Evolutionary conservation across 2,888 invertebrate species (phyloP), one percentile per base, ranked within the genome.

Genomic region (Cryptocephalus primarius): DNA sequence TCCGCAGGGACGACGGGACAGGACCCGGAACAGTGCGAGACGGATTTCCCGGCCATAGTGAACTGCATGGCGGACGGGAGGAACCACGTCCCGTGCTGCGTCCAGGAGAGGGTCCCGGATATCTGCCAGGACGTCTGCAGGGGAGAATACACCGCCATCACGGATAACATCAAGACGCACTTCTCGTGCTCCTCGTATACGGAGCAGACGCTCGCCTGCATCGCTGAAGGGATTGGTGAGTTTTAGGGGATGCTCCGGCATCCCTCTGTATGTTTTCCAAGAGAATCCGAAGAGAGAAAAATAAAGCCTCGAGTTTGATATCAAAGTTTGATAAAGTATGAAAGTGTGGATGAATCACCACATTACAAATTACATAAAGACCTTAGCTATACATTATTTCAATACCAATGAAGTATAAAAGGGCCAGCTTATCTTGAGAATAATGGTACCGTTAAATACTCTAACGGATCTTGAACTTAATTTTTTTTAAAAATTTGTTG

Each of bases 1-100:
- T 44, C 85, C 45, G 79, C 82, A 62, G 87, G 87, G 11, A 79
- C 76, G 41, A 87, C 88, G 0, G 86, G 86, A 3, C 82, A 85
- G 60, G 86, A 87, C 60, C 86, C 88, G 0, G 86, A 87, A 65
- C 77, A 81, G 13, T 90, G 89, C 61, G 88, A 89, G 66, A 74
- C 75, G 13, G 87, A 88, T 63, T 87, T 90, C 62, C 85, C 87
- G 0, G 74, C 78, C 46, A 88, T 90, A 56, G 88, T 89, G 36
- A 77, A 78, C 42, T 84, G 83, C 61, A 83, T 83, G 83, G 79
- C 82, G 54, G 88, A 89, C 66, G 86, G 88, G 0, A 76, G 88
- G 12, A 88, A 90, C 70, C 89, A 89, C 71, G 83, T 87, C 32
- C 88, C 88, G 0, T 89, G 89, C 67, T 89, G 89, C 65, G 80